Evolutionary conservation across 2,888 invertebrate species (phyloP), one percentile per base, ranked within the genome.

Genomic region (Xestia ashworthii): DNA sequence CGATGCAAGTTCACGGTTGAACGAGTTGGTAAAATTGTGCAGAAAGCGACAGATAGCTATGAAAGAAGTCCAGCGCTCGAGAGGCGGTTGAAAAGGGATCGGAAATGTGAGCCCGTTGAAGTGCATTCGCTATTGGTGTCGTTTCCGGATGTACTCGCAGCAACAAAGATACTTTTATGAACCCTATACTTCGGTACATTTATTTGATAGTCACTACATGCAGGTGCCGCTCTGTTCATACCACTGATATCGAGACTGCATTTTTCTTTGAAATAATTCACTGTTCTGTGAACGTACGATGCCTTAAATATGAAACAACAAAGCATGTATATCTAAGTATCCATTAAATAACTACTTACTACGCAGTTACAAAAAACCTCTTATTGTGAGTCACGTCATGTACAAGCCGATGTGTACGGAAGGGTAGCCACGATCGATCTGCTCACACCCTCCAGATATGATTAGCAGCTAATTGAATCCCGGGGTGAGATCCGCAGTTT

Each of bases 381-480:
- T 76, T 78, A 81, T 87, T 87, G 55, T n/a, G 55, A 88, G 83
- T 83, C 84, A 79, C 71, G 71, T 84, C 86, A 80, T 87, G 83
- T 83, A 82, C 83, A 85, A 90, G 84, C 87, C 84, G 88, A 91
- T 93, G 92, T 92, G 91, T 90, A 90, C 88, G 89, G 89, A 93
- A 93, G 95, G 95, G 94, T 91, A 90, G 88, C 85, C 84, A 81
- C 92, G 91, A 95, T 96, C 96, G 96, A 96, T 95, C 94, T 93
- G 80, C 92, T 95, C 93, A 95, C 95, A 94, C 96, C 96, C 96
- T 95, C 94, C 92, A 96, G 95, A 96, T 96, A 96, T 96, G 96
- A 96, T 96, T 96, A 96, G 95, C 93, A 93, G 93, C 95, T 96
- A 96, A 96, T 96, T 96, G 95, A 96, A 96, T 96, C 93, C 91